phyloP scores from a whole-genome alignment of 1,140 invertebrate genomes.

The Pseudobourletiella spinata region DNA sequence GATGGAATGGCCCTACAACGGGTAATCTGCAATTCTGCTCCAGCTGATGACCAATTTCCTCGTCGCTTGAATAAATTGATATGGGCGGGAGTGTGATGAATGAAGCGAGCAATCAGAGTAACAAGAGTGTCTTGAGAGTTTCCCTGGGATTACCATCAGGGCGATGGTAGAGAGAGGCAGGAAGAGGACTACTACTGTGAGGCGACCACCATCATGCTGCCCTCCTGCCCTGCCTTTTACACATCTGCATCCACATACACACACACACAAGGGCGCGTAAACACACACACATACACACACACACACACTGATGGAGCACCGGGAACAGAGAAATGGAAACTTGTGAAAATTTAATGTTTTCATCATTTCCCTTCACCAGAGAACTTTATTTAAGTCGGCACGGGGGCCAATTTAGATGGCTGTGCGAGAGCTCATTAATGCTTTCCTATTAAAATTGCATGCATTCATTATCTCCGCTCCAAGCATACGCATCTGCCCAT shows the following conservation, averaged over 20 bases:
- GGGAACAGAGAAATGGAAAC: slow-evolving; percentile 28
- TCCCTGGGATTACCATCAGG: slow-evolving; percentile 18
- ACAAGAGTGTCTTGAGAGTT: background rate
- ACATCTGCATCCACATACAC: background rate
- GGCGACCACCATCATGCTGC: too few relatives aligned
- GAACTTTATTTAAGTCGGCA: slow-evolving; percentile 29
- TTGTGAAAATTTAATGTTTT: slow-evolving; percentile 31
- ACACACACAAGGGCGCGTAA: background rate
- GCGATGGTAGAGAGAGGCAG: background rate
- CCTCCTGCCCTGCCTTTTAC: too few relatives aligned
- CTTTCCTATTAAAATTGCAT: slow-evolving; percentile 29
- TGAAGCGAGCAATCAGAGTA: slow-evolving; percentile 3
- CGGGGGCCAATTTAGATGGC: slow-evolving; percentile 29
- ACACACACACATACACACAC: background rate
- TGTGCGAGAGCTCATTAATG: slow-evolving; percentile 28
- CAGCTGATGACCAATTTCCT: slow-evolving; percentile 19
- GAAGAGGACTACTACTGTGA: too few relatives aligned
- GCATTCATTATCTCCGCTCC: slow-evolving; percentile 23
- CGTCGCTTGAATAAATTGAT: slow-evolving; percentile 12
- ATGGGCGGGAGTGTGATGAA: slow-evolving; percentile 13
- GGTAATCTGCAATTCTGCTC: slow-evolving; percentile 18
- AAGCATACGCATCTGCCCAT: background rate
- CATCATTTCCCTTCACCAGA: slow-evolving; percentile 30
- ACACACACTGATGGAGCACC: background rate
- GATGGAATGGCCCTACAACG: slow-evolving; percentile 7